Evolutionary conservation across 2,888 invertebrate species (phyloP).

Genomic region (Eristalis pertinax): DNA sequence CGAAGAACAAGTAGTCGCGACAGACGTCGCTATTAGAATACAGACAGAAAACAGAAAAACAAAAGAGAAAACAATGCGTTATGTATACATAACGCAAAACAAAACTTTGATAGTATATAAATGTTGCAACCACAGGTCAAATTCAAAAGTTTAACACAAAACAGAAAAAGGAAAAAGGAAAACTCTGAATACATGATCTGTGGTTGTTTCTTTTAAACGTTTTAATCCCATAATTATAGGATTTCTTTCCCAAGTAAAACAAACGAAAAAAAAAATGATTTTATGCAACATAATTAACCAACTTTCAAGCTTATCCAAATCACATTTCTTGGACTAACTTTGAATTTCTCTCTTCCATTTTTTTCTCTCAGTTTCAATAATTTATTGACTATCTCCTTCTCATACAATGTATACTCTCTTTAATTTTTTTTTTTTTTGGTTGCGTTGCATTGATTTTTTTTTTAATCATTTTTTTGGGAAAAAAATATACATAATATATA

Average conservation of each 20-base stretch:
- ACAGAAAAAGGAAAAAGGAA: background rate
- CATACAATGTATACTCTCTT: background rate
- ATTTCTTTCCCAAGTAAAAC: slow-evolving; percentile 64
- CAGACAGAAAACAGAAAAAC: background rate
- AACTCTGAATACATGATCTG: slow-evolving; percentile 45
- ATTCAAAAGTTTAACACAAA: slow-evolving; percentile 41
- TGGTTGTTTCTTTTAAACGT: slow-evolving; percentile 57
- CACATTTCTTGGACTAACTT: slow-evolving; percentile 19
- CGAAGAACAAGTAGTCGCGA: slow-evolving; percentile 79
- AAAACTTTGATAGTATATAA: slow-evolving; percentile 45
- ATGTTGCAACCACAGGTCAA: slow-evolving; percentile 53
- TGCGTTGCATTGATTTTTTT: slow-evolving; percentile 54
- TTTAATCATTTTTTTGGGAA: slow-evolving; percentile 59
- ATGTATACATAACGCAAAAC: slow-evolving; percentile 14
- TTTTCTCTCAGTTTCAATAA: slow-evolving; percentile 31
- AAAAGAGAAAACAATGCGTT: slow-evolving; percentile 4
- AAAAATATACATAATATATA: slow-evolving; percentile 68
- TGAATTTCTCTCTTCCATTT: slow-evolving; percentile 20
- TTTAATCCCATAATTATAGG: slow-evolving; percentile 57
- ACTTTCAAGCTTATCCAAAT: slow-evolving; percentile 24
- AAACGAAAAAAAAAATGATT: slow-evolving; percentile 17
- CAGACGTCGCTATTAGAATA: slow-evolving; percentile 79
- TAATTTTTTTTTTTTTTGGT: slow-evolving; percentile 22
- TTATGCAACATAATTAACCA: slow-evolving; percentile 36
- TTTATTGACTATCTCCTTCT: slow-evolving; percentile 9